A percentile compares a stretch with the other conserved stretches of the same genome.
These are phyloP conservation scores for Drosophila bipectinata DNA, from an alignment of 1,140 invertebrate species.

Conservation along the genomic window DNA sequence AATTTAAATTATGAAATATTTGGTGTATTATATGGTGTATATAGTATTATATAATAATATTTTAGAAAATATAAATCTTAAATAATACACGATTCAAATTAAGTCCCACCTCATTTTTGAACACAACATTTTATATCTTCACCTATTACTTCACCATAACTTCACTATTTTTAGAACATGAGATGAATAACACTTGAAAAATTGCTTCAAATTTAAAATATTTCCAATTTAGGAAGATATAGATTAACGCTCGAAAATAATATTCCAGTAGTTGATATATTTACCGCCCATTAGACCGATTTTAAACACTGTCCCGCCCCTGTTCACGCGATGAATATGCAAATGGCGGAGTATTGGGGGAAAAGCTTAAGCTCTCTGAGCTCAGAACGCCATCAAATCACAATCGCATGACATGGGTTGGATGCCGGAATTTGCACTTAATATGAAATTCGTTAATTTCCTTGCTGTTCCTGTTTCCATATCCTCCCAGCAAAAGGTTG, in stretches of 20 bases:
- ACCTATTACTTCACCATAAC: too few relatives aligned
- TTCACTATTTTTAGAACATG: too few relatives aligned
- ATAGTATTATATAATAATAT: too few relatives aligned
- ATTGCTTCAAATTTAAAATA: too few relatives aligned
- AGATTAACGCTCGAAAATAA: background rate
- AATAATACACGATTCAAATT: too few relatives aligned
- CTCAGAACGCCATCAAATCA: slow-evolving; percentile 56
- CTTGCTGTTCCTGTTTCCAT: slow-evolving; percentile 34
- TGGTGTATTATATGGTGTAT: too few relatives aligned
- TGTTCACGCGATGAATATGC: slow-evolving; percentile 18
- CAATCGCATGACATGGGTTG: slow-evolving; percentile 70
- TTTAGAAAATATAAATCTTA: too few relatives aligned
- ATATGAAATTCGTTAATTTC: slow-evolving; percentile 64
- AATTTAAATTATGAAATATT: too few relatives aligned
- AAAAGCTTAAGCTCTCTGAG: slow-evolving; percentile 29
- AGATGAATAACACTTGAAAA: too few relatives aligned
- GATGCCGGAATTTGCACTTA: slow-evolving; percentile 71
- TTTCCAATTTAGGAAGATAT: background rate
- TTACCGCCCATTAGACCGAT: background rate
- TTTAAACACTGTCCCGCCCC: background rate
- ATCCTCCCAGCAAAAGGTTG: slow-evolving; percentile 60
- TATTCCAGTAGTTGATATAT: background rate
- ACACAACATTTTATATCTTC: too few relatives aligned
- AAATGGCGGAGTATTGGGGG: background rate
- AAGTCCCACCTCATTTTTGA: too few relatives aligned